Base-by-base conservation (phyloP, 2,888 invertebrate species). In the Drosophila picticornis region DNA sequence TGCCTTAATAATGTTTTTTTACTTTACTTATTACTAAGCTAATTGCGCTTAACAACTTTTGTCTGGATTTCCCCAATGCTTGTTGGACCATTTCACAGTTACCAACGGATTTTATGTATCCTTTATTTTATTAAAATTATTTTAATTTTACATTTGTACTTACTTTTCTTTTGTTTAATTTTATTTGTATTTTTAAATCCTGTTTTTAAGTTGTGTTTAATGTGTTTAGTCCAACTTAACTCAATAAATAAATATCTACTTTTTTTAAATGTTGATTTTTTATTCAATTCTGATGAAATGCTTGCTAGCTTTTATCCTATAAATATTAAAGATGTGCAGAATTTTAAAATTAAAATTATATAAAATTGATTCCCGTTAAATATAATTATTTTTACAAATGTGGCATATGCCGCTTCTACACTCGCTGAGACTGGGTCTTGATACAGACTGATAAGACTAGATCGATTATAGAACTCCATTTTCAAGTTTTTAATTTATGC, bases 231-330 rank as follows among this genome's bases (percentile, higher is more conserved):
- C 2, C 10, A 10, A 0, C n/a, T 40, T n/a, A 5, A 40, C 2
- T n/a, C 6, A 43, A 43, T 22, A 43, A 22, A 43, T 40, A 40
- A 9, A 10, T 40, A 4, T n/a, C 0, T 10, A 1, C 6, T 10
- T 38, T 38, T 38, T 4, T 4, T 19, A 11, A 11, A 1, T 13
- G 11, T 11, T 43, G 13, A 22, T 43, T n/a, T 3, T 3, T 22
- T 13, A 13, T 7, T 7, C 13, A 13, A 22, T 46, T 1, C 13
- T 22, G 13, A 4, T 22, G 1, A 46, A 13, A 4, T 22, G n/a
- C 4, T 4, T 2, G 4, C 22, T 4, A 22, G 1, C 7, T 13
- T 43, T 2, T 6, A 13, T 11, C 1, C 2, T 5, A n/a, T 0
- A n/a, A 6, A 1, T 43, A 22, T 13, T 13, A 13, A 22, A n/a